Evolutionary conservation across 2,888 invertebrate genomes (phyloP).

Genomic region (Drosophila nr. perissopoda): DNA sequence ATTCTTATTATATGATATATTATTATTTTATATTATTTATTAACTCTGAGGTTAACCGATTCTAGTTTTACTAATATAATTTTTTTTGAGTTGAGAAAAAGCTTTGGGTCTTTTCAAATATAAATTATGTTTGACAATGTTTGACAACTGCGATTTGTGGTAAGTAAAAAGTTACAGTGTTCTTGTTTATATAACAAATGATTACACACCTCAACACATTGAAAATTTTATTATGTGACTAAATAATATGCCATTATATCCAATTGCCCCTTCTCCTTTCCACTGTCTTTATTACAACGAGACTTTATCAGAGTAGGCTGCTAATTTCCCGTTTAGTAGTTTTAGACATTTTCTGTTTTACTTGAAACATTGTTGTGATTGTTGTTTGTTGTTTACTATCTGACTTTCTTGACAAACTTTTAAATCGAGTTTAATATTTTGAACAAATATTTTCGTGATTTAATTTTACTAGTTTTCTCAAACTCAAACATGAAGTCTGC

Average conservation of each 20-base stretch:
- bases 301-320: neutral
- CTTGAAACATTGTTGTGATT: neutral
- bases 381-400: neutral
- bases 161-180: neutral
- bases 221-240: neutral
- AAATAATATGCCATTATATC: neutral
- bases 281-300: neutral
- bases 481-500: slow-evolving; percentile 68
- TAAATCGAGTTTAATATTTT: slow-evolving; percentile 6
- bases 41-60: neutral
- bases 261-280: neutral
- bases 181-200: neutral
- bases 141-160: neutral
- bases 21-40: neutral
- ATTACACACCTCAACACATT: neutral
- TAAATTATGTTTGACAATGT: neutral
- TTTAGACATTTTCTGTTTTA: neutral
- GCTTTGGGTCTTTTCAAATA: neutral
- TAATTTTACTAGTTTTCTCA: neutral
- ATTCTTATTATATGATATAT: neutral
- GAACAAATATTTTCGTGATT: slow-evolving; percentile 25
- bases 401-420: slow-evolving; percentile 14
- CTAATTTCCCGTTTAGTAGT: neutral
- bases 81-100: neutral
- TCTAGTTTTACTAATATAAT: neutral